Evolutionary conservation across 2,797 vertebrate genomes (phyloP).

Genomic region (Esox masquinongy): DNA sequence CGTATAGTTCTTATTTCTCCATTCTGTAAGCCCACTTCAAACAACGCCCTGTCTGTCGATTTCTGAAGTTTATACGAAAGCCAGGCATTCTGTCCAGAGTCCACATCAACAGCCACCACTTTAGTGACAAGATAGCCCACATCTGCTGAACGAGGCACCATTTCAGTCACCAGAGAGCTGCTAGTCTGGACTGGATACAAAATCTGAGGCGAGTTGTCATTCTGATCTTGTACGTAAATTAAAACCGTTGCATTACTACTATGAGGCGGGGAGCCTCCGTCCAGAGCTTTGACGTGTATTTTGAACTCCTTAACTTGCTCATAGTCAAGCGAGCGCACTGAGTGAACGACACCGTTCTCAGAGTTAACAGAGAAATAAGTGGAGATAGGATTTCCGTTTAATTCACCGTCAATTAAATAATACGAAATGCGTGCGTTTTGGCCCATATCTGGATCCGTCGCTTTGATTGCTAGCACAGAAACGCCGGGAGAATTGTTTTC

Average conservation of each 20-base stretch:
- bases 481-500: conserved; percentile 65
- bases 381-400: conserved; percentile 52
- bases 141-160: conserved; percentile 64
- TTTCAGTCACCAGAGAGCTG: conserved; percentile 63
- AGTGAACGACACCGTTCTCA: conserved; percentile 68
- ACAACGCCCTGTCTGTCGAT: conserved; percentile 50
- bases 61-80: conserved; percentile 62
- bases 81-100: conserved; percentile 60
- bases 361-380: conserved; percentile 64
- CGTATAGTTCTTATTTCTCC: conserved; percentile 59
- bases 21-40: conserved; percentile 51
- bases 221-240: conserved; percentile 50
- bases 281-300: conserved; percentile 58
- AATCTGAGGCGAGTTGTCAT: conserved; percentile 63
- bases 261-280: conserved; percentile 67
- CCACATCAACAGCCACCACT: conserved; percentile 68
- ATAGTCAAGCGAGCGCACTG: conserved; percentile 69
- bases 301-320: conserved; percentile 62
- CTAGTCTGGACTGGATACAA: conserved; percentile 64
- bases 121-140: conserved; percentile 65
- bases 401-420: conserved; percentile 51
- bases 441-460: conserved; percentile 60
- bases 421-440: conserved; percentile 73
- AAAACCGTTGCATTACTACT: conserved; percentile 49
- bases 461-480: conserved; percentile 46